Base-by-base conservation (phyloP, 2,797 vertebrate genomes). In the Paedocypris micromegethes region DNA sequence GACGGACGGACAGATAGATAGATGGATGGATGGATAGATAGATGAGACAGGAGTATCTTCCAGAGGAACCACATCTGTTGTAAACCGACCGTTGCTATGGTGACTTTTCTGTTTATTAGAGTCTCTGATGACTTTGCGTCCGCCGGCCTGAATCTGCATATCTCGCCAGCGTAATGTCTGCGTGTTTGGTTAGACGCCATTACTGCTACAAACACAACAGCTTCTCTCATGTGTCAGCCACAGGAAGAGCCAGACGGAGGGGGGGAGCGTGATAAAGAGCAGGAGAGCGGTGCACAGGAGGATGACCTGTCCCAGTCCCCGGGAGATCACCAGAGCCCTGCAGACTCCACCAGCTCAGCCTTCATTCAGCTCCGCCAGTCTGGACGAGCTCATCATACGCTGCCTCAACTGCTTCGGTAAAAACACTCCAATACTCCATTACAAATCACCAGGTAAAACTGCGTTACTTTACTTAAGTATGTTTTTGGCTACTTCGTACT, bases 221-320 rank as follows among this genome's bases (percentile, higher is more conserved):
- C 8, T 76, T 44, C 52, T 4, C 71, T 74, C 37, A 38, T 68
- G 7, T 74, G 69, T 58, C 43, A 55, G 43, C 41, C 67, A 65
- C 76, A 96, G 93, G 86, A 94, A 94, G 75, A 80, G 89, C 52
- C 90, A 87, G 9, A 80, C 72, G 77, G 86, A 88, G 73, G 78
- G 83, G 59, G 79, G 82, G 39, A 60, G 79, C 58, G 80, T 80
- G 73, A 75, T 79, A 63, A 86, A 80, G 76, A 74, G 75, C 82
- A 86, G 77, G 65, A 82, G 83, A 79, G 79, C 78, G 73, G 77
- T 88, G 68, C 87, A 88, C 42, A 87, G 94, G 63, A 88, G 93
- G 78, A 93, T 93, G 82, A 96, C 94, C 46, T 97, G 94, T 75
- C 94, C 94, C 60, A 94, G 88, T 73, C 86, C 92, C 37, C 87